Evolutionary conservation across 2,888 invertebrate species (phyloP).

Genomic region (Cataglyphis cursor): DNA sequence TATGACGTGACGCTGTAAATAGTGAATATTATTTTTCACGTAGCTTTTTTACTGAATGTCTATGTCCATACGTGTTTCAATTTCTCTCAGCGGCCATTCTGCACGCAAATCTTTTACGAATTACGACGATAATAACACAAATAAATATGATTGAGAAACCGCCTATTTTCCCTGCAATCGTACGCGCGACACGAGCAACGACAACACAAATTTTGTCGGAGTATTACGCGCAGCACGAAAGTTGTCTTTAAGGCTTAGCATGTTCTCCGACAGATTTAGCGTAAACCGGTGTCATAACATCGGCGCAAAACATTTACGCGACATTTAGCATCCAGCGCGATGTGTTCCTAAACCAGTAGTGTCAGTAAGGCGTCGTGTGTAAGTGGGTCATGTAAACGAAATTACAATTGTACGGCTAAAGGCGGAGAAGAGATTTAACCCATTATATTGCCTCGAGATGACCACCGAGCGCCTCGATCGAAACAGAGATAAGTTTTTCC

Average conservation of each 20-base stretch:
- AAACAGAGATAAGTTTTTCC: conserved; percentile 13
- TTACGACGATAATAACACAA: neutral
- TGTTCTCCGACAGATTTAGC: conserved; percentile 37
- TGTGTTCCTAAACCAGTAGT: conserved; percentile 16
- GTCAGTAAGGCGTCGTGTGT: conserved; percentile 36
- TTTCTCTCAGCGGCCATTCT: neutral
- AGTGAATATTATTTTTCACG: neutral
- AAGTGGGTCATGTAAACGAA: conserved; percentile 45
- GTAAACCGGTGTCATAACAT: conserved; percentile 34
- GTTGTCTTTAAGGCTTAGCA: conserved; percentile 21
- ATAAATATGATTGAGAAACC: neutral
- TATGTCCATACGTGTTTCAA: neutral
- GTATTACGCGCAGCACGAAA: conserved; percentile 9
- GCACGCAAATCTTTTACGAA: neutral
- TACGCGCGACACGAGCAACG: neutral
- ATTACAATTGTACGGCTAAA: conserved; percentile 29
- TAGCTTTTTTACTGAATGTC: neutral
- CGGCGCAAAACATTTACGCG: conserved; percentile 38
- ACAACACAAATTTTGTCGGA: conserved; percentile 28
- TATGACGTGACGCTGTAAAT: neutral
- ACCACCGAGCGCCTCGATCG: conserved; percentile 29
- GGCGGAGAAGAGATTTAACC: conserved; percentile 8
- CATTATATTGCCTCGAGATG: conserved; percentile 21
- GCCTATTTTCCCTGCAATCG: neutral
- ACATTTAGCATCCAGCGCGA: conserved; percentile 32